These are phyloP conservation scores for Microtus montanus DNA, from an alignment of 2,113 vertebrate species.

Conservation along the genomic window DNA sequence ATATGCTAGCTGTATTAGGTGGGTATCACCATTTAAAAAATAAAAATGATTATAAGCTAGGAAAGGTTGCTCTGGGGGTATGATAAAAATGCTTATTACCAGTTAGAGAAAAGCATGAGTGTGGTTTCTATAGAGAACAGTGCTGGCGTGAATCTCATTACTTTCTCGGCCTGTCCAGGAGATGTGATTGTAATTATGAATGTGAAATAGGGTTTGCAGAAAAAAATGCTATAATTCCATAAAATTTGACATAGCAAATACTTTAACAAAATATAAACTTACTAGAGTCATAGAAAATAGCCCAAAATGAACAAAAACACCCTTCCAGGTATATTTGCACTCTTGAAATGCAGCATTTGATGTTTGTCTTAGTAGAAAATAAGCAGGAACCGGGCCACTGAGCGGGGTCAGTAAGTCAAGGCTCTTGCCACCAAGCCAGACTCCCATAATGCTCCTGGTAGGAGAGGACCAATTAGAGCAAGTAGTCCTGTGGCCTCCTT, in stretches of 20 bases:
- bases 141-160: background rate
- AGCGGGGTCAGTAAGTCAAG: background rate
- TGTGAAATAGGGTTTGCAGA: slow-evolving; percentile 36
- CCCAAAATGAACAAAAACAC: background rate
- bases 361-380: background rate
- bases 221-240: slow-evolving; percentile 23
- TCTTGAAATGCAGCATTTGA: slow-evolving; percentile 26
- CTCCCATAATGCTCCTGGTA: background rate
- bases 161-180: slow-evolving; percentile 26
- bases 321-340: background rate
- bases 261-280: slow-evolving; percentile 59
- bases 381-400: no score
- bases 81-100: slow-evolving; percentile 54
- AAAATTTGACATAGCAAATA: background rate
- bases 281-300: slow-evolving; percentile 28
- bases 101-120: slow-evolving; percentile 22
- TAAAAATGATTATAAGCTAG: slow-evolving; percentile 26
- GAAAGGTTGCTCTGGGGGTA: slow-evolving; percentile 50
- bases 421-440: background rate
- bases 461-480: background rate
- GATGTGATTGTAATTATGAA: slow-evolving; percentile 50
- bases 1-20: background rate
- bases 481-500: background rate
- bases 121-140: slow-evolving; percentile 26
- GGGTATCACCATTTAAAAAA: slow-evolving; percentile 8